A percentile compares a stretch with the other conserved stretches of the same genome.
phyloP scores from a whole-genome alignment of 2,888 invertebrate genomes.

The Orchestes rusci region DNA sequence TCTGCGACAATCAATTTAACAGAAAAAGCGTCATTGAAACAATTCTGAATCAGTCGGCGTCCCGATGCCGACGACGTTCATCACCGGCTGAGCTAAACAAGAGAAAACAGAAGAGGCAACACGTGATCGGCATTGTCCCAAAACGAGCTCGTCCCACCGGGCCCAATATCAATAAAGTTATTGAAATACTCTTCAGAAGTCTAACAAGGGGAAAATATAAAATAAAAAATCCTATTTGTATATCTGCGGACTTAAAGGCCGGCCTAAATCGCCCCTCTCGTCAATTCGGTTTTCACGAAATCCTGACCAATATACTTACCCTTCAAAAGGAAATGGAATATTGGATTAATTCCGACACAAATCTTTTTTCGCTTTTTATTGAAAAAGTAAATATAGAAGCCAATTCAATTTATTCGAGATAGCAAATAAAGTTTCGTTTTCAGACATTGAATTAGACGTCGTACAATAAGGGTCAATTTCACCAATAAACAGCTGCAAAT shows the following conservation, averaged over 20 bases:
- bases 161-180: constrained; percentile 36
- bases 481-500: too few relatives aligned
- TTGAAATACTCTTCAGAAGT: constrained; percentile 33
- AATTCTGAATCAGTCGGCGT: constrained; percentile 22
- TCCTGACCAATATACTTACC: constrained; percentile 24
- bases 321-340: constrained; percentile 24
- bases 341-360: constrained; percentile 23
- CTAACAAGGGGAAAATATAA: constrained; percentile 30
- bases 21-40: constrained; percentile 22
- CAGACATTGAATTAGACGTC: too few relatives aligned
- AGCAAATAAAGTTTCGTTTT: too few relatives aligned
- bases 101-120: constrained; percentile 30
- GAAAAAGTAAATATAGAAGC: constrained; percentile 22
- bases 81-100: constrained; percentile 33
- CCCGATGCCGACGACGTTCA: constrained; percentile 27
- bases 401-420: constrained; percentile 21
- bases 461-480: too few relatives aligned
- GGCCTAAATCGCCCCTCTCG: constrained; percentile 26
- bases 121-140: constrained; percentile 32
- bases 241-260: constrained; percentile 23
- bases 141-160: constrained; percentile 29
- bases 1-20: constrained; percentile 36
- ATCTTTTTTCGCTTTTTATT: constrained; percentile 22
- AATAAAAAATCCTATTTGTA: constrained; percentile 29
- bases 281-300: constrained; percentile 25